These are phyloP conservation scores for Xylocopa sonorina DNA, from an alignment of 1,140 invertebrate species.

Conservation along the genomic window DNA sequence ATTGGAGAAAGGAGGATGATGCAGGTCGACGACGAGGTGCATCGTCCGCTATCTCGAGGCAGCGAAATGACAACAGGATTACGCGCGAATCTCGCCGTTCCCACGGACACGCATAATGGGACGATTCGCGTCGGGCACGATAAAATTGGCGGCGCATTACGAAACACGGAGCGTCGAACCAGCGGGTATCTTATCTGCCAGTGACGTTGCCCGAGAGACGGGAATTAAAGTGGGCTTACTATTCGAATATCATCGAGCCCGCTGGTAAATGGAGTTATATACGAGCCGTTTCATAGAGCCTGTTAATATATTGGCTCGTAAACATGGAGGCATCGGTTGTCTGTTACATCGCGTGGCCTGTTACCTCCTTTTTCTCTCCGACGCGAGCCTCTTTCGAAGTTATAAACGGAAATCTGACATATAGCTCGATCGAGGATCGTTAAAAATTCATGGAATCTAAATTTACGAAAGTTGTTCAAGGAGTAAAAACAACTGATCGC, in stretches of 20 bases:
- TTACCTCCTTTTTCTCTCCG: too few species aligned
- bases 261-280: neutral
- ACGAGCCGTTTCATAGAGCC: too few species aligned
- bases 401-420: too few species aligned
- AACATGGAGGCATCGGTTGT: too few species aligned
- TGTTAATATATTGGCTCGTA: too few species aligned
- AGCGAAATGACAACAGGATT: conserved; percentile 1
- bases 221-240: neutral
- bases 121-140: conserved; percentile 1
- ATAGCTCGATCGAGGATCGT: too few species aligned
- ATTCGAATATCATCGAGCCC: neutral
- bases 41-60: neutral
- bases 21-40: neutral
- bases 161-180: conserved; percentile 7
- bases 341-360: too few species aligned
- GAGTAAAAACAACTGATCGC: too few species aligned
- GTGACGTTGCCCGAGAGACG: neutral
- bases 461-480: too few species aligned
- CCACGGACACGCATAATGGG: conserved; percentile 7
- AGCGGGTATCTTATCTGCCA: neutral
- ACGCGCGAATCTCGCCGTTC: conserved; percentile 1
- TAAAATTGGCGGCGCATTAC: conserved; percentile 5
- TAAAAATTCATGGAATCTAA: neutral
- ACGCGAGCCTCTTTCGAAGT: too few species aligned
- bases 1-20: neutral